phyloP scores from a whole-genome alignment of 2,113 vertebrate species.

The Albula glossodonta region DNA sequence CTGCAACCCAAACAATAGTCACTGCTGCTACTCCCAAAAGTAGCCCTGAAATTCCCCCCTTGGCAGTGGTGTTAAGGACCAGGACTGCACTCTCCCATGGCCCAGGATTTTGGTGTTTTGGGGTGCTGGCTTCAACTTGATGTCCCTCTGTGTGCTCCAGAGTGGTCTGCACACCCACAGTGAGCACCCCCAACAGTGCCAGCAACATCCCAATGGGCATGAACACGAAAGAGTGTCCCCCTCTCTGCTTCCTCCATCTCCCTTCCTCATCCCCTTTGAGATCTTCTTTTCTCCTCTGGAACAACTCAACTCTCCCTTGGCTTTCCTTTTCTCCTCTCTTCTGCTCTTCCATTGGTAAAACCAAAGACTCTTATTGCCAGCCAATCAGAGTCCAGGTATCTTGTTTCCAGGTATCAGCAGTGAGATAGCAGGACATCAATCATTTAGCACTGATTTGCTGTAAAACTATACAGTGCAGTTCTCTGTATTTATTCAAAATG shows the following conservation, averaged over 20 bases:
- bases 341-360: not conserved
- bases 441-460: not conserved
- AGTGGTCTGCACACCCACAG: not conserved
- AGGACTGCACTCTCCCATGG: not conserved
- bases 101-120: not conserved
- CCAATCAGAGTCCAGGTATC: not conserved
- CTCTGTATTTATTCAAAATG: no score
- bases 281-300: not conserved
- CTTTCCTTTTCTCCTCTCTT: not conserved
- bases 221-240: not conserved
- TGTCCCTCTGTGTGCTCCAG: not conserved
- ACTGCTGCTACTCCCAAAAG: not conserved
- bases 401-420: not conserved
- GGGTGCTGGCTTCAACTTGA: no score
- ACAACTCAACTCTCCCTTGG: not conserved
- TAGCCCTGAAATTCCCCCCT: not conserved
- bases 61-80: not conserved
- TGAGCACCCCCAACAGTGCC: not conserved
- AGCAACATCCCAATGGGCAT: not conserved
- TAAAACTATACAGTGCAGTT: no score
- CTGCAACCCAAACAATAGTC: slow-evolving; percentile 6
- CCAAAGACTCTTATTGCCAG: not conserved
- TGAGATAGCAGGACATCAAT: not conserved
- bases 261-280: not conserved
- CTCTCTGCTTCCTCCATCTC: not conserved